Conservation (phyloP, 2,113 vertebrate species). For the Coptodon rendalli region DNA sequence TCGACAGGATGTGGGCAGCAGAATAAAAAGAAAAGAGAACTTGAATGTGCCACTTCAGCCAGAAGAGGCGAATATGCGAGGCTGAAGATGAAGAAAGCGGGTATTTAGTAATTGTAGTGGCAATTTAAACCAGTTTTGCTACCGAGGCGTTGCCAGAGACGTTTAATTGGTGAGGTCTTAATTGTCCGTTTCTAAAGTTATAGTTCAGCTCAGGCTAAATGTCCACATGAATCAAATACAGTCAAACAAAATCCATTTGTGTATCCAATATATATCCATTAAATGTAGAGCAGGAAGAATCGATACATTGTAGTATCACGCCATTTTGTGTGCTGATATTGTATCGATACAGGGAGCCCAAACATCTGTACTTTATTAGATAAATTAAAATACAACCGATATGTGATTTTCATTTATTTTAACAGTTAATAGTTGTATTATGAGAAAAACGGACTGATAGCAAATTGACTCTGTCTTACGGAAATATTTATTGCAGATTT, state of each 20-base stretch:
- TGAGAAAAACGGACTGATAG: background rate
- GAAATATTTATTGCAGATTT: background rate
- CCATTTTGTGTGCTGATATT: background rate
- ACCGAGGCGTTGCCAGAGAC: background rate
- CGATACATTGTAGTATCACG: background rate
- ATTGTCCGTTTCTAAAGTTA: background rate
- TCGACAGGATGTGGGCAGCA: background rate
- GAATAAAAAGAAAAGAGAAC: background rate
- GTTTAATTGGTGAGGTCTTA: background rate
- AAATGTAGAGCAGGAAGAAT: background rate
- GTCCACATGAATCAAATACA: background rate
- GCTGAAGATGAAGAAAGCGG: background rate
- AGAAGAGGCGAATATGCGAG: background rate
- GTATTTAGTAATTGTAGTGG: background rate
- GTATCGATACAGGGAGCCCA: background rate
- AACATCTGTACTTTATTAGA: background rate
- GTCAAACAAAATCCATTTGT: background rate
- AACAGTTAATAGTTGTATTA: background rate
- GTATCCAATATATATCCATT: background rate
- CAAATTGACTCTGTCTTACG: background rate
- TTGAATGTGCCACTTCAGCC: background rate
- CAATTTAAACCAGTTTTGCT: background rate
- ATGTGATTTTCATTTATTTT: background rate
- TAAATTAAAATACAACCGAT: background rate
- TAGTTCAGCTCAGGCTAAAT: background rate